Base-by-base conservation (phyloP, 2,888 invertebrate species). In the Acanthopleura granulata region DNA sequence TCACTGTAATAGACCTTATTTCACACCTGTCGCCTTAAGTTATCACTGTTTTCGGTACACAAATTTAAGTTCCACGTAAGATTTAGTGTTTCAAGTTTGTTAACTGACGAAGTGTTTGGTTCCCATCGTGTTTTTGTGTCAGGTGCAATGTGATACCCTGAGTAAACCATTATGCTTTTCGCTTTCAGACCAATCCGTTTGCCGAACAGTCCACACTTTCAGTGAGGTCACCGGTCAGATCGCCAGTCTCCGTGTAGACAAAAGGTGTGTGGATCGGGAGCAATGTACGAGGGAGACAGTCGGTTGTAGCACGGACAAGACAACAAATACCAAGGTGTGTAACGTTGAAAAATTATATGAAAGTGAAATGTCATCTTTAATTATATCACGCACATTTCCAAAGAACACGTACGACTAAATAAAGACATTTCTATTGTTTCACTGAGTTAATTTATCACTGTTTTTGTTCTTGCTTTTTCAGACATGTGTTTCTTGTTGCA, bases 401-500 rank as follows among this genome's bases (percentile, higher is more conserved):
- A 40, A 40, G 40, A 40, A 40, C 9, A 6, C 40, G 3, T 9
- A 6, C 4, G 12, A 4, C 57, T 3, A 57, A 57, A 4, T 12
- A 57, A 57, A 9, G 57, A 22, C 57, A 22, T 40, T 40, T 40
- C 4, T 40, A 9, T 6, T 40, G 40, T 40, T 3, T 40, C 9
- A 40, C 9, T 3, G 40, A 40, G 9, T 9, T 22, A 4, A 57
- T 57, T 1, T 57, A 57, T 22, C 57, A 9, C 22, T 57, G n/a
- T n/a, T 57, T n/a, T n/a, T n/a, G n/a, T n/a, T 3, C 22, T 22
- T 57, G 6, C 4, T 3, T n/a, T 57, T 57, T 22, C 57, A 57
- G 57, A 22, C 57, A 3, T 57, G 78, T 50, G 61, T 75, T 30
- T 75, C 78, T 0, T 78, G 78, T 74, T 78, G 78, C 50, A 73